Percentiles rank a stretch among this genome's conserved stretches.
These are phyloP conservation scores for Rhabditoides inermis DNA, from an alignment of 2,888 invertebrate species.

Conservation along the genomic window DNA sequence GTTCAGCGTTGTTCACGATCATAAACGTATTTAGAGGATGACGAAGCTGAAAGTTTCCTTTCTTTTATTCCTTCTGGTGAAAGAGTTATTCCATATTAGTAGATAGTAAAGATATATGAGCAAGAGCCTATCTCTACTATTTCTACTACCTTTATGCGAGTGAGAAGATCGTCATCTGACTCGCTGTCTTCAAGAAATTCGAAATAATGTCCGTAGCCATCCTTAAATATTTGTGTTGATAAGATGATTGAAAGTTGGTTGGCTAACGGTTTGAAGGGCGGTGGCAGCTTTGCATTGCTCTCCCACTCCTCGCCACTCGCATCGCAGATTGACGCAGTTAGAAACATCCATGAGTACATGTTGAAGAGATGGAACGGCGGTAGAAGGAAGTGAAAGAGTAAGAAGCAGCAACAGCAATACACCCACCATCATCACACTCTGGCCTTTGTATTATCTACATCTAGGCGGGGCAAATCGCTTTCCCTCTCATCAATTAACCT, in stretches of 20 bases:
- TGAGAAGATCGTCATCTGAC: constrained; percentile 3
- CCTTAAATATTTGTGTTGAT: constrained; percentile 4
- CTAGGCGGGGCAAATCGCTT: constrained; percentile 8
- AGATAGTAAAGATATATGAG: constrained; percentile 1
- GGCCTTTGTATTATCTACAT: constrained; percentile 1
- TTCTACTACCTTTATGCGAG: constrained; percentile 1
- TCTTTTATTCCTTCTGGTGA: no score
- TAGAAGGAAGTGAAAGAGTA: constrained; percentile 7
- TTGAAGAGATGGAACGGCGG: background rate
- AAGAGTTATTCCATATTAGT: no score
- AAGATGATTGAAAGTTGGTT: background rate
- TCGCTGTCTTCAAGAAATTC: constrained; percentile 3
- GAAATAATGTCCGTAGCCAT: constrained; percentile 1
- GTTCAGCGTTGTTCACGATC: constrained; percentile 8
- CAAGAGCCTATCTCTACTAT: background rate
- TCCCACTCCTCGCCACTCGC: constrained; percentile 12
- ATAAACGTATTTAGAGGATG: constrained; percentile 7
- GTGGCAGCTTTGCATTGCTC: constrained; percentile 3
- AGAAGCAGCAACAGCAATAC: constrained; percentile 7
- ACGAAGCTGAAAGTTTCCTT: constrained; percentile 6
- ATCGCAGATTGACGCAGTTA: constrained; percentile 9
- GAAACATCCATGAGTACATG: constrained; percentile 7
- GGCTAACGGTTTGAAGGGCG: background rate
- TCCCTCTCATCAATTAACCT: constrained; percentile 6
- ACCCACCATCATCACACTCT: constrained; percentile 7